These are phyloP conservation scores for Diplodus puntazzo DNA, from an alignment of 2,797 vertebrate genomes.

Conservation along the genomic window DNA sequence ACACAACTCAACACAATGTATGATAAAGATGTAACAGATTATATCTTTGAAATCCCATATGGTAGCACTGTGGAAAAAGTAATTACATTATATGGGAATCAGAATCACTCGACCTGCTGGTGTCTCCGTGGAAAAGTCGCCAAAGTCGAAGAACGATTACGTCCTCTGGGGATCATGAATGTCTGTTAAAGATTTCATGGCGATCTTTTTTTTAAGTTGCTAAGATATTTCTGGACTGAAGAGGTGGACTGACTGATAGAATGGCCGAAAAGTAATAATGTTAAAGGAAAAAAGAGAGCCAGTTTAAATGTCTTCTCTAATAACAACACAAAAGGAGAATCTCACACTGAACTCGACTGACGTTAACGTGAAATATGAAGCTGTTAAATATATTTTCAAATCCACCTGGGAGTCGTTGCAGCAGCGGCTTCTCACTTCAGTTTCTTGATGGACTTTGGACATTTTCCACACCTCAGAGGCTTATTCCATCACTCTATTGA, in stretches of 20 bases:
- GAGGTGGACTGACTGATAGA: background rate
- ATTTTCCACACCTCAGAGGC: conserved; percentile 6
- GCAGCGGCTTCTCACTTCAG: background rate
- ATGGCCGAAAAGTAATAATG: too few relatives aligned
- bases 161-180: background rate
- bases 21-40: too few relatives aligned
- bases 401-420: background rate
- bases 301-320: background rate
- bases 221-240: background rate
- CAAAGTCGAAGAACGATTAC: too few relatives aligned
- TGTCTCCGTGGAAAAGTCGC: too few relatives aligned
- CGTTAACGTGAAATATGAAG: conserved; percentile 7
- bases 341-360: background rate
- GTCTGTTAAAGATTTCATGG: background rate
- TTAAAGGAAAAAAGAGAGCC: background rate
- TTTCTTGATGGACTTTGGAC: conserved; percentile 2
- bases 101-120: too few relatives aligned
- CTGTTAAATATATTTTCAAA: conserved; percentile 5
- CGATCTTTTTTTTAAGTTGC: background rate
- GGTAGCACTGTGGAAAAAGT: background rate
- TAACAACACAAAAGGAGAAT: background rate
- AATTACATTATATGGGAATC: background rate
- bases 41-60: too few relatives aligned
- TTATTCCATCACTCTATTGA: conserved; percentile 36
- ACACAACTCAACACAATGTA: too few relatives aligned